Conservation (phyloP, 2,797 vertebrate genomes). For the Gymnoscopelus braueri region DNA sequence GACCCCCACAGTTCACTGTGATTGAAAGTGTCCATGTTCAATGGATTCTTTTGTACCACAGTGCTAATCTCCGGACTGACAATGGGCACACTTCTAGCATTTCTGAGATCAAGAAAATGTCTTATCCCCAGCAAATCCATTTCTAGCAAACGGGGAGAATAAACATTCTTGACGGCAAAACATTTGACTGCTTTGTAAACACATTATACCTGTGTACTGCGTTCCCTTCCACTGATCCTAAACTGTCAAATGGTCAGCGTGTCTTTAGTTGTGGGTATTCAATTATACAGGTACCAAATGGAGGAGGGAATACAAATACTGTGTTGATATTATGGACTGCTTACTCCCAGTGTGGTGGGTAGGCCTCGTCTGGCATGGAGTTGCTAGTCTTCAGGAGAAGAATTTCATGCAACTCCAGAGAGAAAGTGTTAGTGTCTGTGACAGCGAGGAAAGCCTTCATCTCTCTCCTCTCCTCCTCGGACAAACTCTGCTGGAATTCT, state of each 20-base stretch:
- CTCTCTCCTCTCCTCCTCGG: slow-evolving; percentile 41
- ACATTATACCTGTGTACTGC: slow-evolving; percentile 38
- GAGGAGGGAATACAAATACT: slow-evolving; percentile 4
- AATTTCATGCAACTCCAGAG: slow-evolving; percentile 80
- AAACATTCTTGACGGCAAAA: neutral
- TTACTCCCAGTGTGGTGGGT: slow-evolving; percentile 76
- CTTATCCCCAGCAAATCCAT: slow-evolving; percentile 12
- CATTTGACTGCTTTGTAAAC: slow-evolving; percentile 11
- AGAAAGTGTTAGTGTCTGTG: slow-evolving; percentile 71
- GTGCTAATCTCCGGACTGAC: slow-evolving; percentile 37
- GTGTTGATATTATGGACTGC: slow-evolving; percentile 19
- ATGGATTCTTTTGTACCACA: slow-evolving; percentile 58
- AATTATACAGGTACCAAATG: neutral
- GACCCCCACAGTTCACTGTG: slow-evolving; percentile 63
- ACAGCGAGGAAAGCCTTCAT: slow-evolving; percentile 68
- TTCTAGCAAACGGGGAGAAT: neutral
- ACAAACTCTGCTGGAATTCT: slow-evolving; percentile 63
- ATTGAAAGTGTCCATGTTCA: slow-evolving; percentile 55
- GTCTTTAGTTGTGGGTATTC: slow-evolving; percentile 13
- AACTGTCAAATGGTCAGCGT: slow-evolving; percentile 35
- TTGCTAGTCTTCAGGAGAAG: slow-evolving; percentile 76
- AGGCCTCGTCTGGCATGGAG: slow-evolving; percentile 36
- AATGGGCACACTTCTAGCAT: slow-evolving; percentile 45
- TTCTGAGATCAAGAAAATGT: neutral
- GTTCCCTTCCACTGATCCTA: neutral